A percentile compares a stretch with the other conserved stretches of the same genome.
Evolutionary conservation across 2,888 invertebrate genomes (phyloP).

Genomic region (Charanyca ferruginea): DNA sequence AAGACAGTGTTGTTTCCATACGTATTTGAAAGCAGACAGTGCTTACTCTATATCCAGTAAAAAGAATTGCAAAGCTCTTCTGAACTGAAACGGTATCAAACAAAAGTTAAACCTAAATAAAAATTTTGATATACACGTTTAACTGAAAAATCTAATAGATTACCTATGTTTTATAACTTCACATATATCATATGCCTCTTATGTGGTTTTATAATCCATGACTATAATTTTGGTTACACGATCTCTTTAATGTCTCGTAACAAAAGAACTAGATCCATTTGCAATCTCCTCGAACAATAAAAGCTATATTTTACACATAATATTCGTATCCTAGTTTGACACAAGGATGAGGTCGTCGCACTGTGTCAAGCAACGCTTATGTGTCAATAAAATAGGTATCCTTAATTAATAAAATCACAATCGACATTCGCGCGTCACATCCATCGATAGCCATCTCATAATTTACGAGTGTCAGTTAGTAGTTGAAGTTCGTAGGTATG

Average conservation of each 20-base stretch:
- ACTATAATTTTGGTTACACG: constrained; percentile 11
- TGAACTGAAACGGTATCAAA: too few species aligned
- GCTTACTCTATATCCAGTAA: too few species aligned
- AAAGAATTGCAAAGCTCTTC: too few species aligned
- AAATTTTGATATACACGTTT: too few species aligned
- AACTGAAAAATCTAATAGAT: neutral
- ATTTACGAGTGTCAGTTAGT: constrained; percentile 85
- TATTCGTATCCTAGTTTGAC: constrained; percentile 17
- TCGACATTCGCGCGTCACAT: constrained; percentile 63
- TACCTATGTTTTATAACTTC: constrained; percentile 5
- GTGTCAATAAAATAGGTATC: constrained; percentile 55
- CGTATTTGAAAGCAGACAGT: too few species aligned
- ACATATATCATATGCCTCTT: constrained; percentile 13
- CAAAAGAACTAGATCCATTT: constrained; percentile 26
- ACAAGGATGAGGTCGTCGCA: constrained; percentile 65
- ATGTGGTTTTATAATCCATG: neutral
- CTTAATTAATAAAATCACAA: constrained; percentile 54
- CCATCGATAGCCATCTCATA: constrained; percentile 77
- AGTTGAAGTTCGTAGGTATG: constrained; percentile 86
- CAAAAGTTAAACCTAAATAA: too few species aligned
- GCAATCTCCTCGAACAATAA: constrained; percentile 6
- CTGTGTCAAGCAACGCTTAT: constrained; percentile 38
- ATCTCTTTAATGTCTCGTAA: constrained; percentile 9
- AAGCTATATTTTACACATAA: constrained; percentile 17
- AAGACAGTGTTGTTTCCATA: too few species aligned